Evolutionary conservation across 64 coral and sea anemone species (phyloP), one percentile per base, ranked within the genome.

Genomic region (Montipora cactus): DNA sequence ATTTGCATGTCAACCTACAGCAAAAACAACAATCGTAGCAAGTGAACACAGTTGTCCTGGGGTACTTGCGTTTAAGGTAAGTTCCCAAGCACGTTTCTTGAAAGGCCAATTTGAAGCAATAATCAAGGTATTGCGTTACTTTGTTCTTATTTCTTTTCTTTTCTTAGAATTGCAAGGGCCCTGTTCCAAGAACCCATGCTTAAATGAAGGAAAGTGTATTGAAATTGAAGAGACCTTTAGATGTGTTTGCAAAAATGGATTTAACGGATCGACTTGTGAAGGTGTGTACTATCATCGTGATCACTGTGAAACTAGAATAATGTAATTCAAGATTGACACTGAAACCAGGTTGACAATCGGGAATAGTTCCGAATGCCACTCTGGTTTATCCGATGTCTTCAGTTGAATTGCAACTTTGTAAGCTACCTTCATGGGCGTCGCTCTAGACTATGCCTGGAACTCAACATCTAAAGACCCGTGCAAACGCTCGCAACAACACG

Each of bases 141-240:
- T 64, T 16, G 4, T 0, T 64, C 61, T 15, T 46, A 0, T 16
- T 7, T 80, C 61, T 90, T 11, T 16, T 62, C 11, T 57, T 57
- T 57, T 6, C 11, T 59, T 47, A 93, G 92, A 64, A 28, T 47
- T 88, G 48, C 59, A 59, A 51, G 92, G 87, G 7, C 88, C 92
- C 6, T 99, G 97, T 77, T 84, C 80, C 4, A 18, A 49, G 9
- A 91, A 94, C 52, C 97, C 97, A 14, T 99, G 97, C 89, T 66
- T 81, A 19, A 96, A 99, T n/a, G 91, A 89, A 19, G 97, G 97
- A 73, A 94, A 59, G 2, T 99, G 97, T 67, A 7, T 94, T 57
- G 66, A 81, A 12, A 48, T 37, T 45, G 78, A 79, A n/a, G 95
- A 94, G 15, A 75, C 89, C 11, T 99, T 55, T 92, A 82, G 91